Evolutionary conservation across 2,888 invertebrate genomes (phyloP), one percentile per base, ranked within the genome.

Genomic region (Chydorus sphaericus): DNA sequence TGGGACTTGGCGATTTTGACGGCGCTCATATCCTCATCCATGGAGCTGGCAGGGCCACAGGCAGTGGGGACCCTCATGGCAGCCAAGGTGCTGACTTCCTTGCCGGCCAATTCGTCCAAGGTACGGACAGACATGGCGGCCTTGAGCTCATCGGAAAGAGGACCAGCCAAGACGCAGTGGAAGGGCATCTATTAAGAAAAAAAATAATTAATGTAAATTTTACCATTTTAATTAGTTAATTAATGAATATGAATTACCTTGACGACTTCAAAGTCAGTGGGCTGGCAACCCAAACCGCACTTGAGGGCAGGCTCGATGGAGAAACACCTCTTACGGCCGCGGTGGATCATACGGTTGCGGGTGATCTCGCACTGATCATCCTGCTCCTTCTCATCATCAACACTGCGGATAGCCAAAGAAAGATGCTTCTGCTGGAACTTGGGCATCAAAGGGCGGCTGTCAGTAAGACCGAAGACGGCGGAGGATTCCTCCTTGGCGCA

Each of bases 161-260:
- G 57, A 11, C 57, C 57, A 16, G 26, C 48, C 11, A 30, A 18
- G n/a, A 57, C 14, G 36, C 57, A 57, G 49, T 55, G 54, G 57
- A 57, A 54, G 14, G 48, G 48, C n/a, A 57, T 36, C 57, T 57
- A 26, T 28, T 16, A 20, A 14, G n/a, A 33, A 5, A 18, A 37
- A 11, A 16, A 44, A 53, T 51, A 38, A 53, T n/a, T 20, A 0
- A 38, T 36, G 26, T 23, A 37, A 14, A n/a, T 18, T 7, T 23
- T 11, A 10, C 2, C 16, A 10, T 30, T 39, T 39, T 16, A 2
- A 28, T 23, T n/a, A 11, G 10, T 10, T 14, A 54, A 48, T 6
- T 4, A 10, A n/a, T n/a, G n/a, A n/a, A 4, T 2, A 4, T 4
- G 14, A n/a, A n/a, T 56, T 54, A 57, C 57, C 48, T 53, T 57